A percentile compares a stretch with the other conserved stretches of the same genome.
Evolutionary conservation across 1,140 invertebrate genomes (phyloP).

Genomic region (Oedothorax gibbosus): DNA sequence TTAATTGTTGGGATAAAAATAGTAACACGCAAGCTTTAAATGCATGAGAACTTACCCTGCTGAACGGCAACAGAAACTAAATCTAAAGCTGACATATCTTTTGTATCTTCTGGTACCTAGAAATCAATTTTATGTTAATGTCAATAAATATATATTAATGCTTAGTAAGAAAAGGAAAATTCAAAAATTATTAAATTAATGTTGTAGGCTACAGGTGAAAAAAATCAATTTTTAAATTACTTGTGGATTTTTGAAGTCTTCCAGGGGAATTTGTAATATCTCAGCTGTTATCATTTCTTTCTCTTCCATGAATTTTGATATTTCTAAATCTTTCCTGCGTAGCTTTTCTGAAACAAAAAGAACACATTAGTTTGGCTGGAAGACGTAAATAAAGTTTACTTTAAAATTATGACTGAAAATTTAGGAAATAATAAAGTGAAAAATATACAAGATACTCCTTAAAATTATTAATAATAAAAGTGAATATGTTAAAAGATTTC

Average conservation of each 20-base stretch:
- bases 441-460: too few relatives aligned
- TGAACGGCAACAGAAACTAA: constrained; percentile 79
- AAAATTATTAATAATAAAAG: too few relatives aligned
- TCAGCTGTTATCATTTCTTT: constrained; percentile 82
- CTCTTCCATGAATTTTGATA: constrained; percentile 78
- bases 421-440: too few relatives aligned
- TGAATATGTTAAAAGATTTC: too few relatives aligned
- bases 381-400: too few relatives aligned
- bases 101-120: constrained; percentile 68
- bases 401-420: too few relatives aligned
- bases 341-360: constrained; percentile 74
- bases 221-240: constrained; percentile 66
- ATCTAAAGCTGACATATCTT: constrained; percentile 74
- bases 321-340: constrained; percentile 78
- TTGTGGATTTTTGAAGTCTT: constrained; percentile 77
- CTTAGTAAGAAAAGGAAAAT: not conserved
- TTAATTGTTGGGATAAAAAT: not conserved
- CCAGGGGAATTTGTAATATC: constrained; percentile 79
- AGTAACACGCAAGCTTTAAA: not conserved
- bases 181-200: not conserved
- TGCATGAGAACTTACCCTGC: constrained; percentile 74
- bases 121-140: not conserved
- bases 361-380: too few relatives aligned
- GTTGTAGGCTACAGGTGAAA: not conserved
- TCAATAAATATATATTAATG: not conserved